These are phyloP conservation scores for Drosophila birchii DNA, from an alignment of 2,888 invertebrate genomes.

Conservation along the genomic window DNA sequence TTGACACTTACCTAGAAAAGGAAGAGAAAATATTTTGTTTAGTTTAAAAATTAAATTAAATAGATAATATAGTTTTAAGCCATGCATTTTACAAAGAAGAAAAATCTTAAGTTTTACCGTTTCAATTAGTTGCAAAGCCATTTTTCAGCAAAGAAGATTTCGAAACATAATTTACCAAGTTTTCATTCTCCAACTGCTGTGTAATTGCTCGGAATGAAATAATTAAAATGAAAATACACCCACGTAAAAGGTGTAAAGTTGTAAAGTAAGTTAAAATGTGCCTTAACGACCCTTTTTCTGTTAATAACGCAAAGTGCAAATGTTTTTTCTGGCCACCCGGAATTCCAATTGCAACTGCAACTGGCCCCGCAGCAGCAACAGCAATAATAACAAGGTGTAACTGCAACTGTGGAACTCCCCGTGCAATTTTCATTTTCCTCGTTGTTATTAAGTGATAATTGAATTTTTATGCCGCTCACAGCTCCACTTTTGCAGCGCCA, in stretches of 20 bases:
- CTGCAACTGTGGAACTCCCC: constrained; percentile 43
- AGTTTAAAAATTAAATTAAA: neutral
- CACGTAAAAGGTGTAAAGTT: constrained; percentile 27
- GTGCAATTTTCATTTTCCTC: constrained; percentile 69
- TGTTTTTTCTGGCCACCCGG: constrained; percentile 44
- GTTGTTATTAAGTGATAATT: constrained; percentile 78
- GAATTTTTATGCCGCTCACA: constrained; percentile 74
- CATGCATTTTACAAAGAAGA: constrained; percentile 25
- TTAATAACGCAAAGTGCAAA: constrained; percentile 77
- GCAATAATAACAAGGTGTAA: constrained; percentile 32
- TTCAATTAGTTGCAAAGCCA: constrained; percentile 49
- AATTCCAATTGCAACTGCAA: constrained; percentile 25
- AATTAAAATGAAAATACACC: constrained; percentile 64
- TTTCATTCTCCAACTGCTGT: constrained; percentile 45
- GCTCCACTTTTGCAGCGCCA: constrained; percentile 28
- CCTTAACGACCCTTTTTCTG: constrained; percentile 74
- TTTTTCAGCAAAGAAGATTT: constrained; percentile 46
- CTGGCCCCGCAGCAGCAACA: constrained; percentile 27
- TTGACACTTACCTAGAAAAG: constrained; percentile 48
- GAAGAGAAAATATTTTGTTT: constrained; percentile 18
- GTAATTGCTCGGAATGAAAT: constrained; percentile 75
- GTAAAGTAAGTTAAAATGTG: constrained; percentile 74
- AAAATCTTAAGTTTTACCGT: constrained; percentile 34
- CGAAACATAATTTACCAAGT: constrained; percentile 25
- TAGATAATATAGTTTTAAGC: neutral